Evolutionary conservation across 1,140 invertebrate species (phyloP), one percentile per base, ranked within the genome.

Genomic region (Orchestia grillus): DNA sequence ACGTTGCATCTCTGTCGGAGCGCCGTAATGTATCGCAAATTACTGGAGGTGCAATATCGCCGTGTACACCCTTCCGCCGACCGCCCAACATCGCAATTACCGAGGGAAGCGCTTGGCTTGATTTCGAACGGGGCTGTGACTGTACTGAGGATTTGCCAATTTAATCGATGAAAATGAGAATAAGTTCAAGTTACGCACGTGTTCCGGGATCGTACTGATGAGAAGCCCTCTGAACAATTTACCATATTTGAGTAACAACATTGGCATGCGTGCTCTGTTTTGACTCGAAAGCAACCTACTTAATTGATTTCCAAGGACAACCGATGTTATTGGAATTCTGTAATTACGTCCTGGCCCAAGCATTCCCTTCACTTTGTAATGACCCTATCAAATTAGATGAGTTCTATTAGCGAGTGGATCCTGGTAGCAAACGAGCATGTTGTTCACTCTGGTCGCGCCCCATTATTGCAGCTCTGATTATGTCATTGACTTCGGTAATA

Each of bases 281-380:
- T 77, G 62, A 77, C 62, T 28, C 28, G 62, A 23, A 77, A 77
- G 62, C 62, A 77, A 77, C 62, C 62, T 77, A 77, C 62, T 77
- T 77, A 77, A 77, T 77, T 77, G 62, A 77, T 77, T 77, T 77
- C 62, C 62, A 23, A 77, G 62, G 62, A 77, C 88, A 42, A 44
- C 88, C 88, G 28, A 91, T 91, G 88, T 91, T 91, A 91, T 91
- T 91, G 88, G 88, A 91, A 91, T 42, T 44, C 88, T 91, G 44
- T 91, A 91, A 91, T 91, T 91, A 91, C 88, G 44, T 44, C 88
- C 88, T 91, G 19, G 88, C 41, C 41, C 42, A 91, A 91, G 88
- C 88, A 91, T 91, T 91, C 88, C 88, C 88, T 91, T 43, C 44
- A 91, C 88, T 43, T 91, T 91, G 88, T 91, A 91, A 91, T 91